Evolutionary conservation across 2,888 invertebrate species (phyloP).

Genomic region (Hypsopygia costalis): DNA sequence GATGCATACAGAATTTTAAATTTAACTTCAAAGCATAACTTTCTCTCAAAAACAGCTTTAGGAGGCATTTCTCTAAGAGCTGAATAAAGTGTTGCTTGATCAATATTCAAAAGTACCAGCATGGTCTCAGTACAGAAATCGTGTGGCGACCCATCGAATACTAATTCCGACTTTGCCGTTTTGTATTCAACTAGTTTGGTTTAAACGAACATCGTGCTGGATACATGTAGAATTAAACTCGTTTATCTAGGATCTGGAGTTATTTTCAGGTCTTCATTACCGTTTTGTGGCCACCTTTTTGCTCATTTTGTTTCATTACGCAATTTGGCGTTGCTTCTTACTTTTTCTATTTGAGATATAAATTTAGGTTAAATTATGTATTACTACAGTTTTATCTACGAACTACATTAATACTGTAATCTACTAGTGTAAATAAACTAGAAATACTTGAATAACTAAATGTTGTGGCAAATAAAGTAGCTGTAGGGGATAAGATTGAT

Average conservation of each 20-base stretch:
- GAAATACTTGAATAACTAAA: no score
- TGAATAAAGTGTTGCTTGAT: constrained; percentile 39
- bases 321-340: no score
- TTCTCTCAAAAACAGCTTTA: constrained; percentile 42
- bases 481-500: no score
- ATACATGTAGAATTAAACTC: constrained; percentile 49
- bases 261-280: constrained; percentile 11
- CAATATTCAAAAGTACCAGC: constrained; percentile 69
- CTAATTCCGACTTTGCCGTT: constrained; percentile 48
- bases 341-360: no score
- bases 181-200: constrained; percentile 59
- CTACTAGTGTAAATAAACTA: no score
- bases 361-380: no score
- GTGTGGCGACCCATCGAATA: constrained; percentile 62
- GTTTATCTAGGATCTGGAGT: constrained; percentile 35
- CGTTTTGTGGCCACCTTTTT: neutral
- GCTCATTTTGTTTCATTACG: no score
- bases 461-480: no score
- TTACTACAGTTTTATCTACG: no score
- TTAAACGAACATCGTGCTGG: constrained; percentile 53
- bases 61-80: constrained; percentile 22
- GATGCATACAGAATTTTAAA: constrained; percentile 2
- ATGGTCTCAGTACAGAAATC: constrained; percentile 67
- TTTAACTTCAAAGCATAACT: no score
- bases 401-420: no score